Percentiles rank a stretch among this genome's conserved stretches.
phyloP scores from a whole-genome alignment of 2,797 vertebrate genomes.

The Champsocephalus esox region DNA sequence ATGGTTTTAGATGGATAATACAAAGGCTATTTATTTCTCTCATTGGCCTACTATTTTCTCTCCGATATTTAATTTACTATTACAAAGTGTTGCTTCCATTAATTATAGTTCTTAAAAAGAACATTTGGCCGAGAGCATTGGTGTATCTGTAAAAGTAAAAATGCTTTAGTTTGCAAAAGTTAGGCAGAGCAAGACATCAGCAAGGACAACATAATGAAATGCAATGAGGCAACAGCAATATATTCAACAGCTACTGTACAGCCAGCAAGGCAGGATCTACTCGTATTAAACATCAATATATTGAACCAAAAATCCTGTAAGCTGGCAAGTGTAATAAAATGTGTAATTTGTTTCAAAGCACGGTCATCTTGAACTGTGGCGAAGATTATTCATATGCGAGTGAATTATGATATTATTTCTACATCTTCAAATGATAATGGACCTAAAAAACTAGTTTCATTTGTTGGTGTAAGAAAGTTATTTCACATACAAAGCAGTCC shows the following conservation, averaged over 20 bases:
- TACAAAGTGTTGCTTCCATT: no score
- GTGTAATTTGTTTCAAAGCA: slow-evolving; percentile 24
- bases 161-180: neutral
- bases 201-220: neutral
- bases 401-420: neutral
- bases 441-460: neutral
- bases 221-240: neutral
- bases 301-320: neutral
- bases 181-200: neutral
- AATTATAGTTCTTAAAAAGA: no score
- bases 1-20: no score
- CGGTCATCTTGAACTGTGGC: slow-evolving; percentile 10
- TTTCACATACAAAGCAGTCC: neutral
- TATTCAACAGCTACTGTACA: neutral
- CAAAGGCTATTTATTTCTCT: no score
- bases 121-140: no score
- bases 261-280: neutral
- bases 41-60: no score
- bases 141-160: no score
- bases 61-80: no score
- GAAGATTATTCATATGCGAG: slow-evolving; percentile 14
- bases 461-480: neutral
- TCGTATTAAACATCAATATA: slow-evolving; percentile 20
- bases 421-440: slow-evolving; percentile 8
- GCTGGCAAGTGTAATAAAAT: slow-evolving; percentile 1